phyloP scores from a whole-genome alignment of 2,113 vertebrate species.

The Apodemus sylvaticus region DNA sequence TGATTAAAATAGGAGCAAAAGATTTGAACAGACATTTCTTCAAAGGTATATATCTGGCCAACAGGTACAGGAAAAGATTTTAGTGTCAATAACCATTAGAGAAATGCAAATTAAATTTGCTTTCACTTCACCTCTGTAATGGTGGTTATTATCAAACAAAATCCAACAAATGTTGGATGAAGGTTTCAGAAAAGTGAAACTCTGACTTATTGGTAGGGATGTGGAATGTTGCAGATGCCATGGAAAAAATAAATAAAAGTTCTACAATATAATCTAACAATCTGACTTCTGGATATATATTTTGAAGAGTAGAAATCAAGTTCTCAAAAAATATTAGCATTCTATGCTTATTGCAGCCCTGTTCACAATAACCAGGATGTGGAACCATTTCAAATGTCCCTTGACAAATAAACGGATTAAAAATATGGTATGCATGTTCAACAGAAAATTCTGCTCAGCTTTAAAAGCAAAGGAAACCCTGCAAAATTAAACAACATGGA shows the following conservation, averaged over 20 bases:
- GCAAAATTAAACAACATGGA: not conserved
- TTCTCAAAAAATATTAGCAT: not conserved
- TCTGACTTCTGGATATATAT: not conserved
- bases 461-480: not conserved
- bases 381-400: not conserved
- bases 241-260: not conserved
- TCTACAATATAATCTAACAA: not conserved
- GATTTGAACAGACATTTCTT: not conserved
- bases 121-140: not conserved
- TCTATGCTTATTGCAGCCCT: not conserved
- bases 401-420: not conserved
- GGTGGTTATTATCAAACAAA: not conserved
- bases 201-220: not conserved
- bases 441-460: not conserved
- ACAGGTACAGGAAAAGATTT: not conserved
- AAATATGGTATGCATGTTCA: not conserved
- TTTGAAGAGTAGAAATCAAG: not conserved
- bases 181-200: not conserved
- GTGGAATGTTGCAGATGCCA: not conserved
- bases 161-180: not conserved
- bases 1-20: not conserved
- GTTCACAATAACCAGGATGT: not conserved
- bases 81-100: not conserved
- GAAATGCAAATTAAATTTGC: not conserved
- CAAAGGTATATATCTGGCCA: not conserved